Evolutionary conservation across 2,113 vertebrate genomes (phyloP).

Genomic region (Trematomus loennbergii): DNA sequence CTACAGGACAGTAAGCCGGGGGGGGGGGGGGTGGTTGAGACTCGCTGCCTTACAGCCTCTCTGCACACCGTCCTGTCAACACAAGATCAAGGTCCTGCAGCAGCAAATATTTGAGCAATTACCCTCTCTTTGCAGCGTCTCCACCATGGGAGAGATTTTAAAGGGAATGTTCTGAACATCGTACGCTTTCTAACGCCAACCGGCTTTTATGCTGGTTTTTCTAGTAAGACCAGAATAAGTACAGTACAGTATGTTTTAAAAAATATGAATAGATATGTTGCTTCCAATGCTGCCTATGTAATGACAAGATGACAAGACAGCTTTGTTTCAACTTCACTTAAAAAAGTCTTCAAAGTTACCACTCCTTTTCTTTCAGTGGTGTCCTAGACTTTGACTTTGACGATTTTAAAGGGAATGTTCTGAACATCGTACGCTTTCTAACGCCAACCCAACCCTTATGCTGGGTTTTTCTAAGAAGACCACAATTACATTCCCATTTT

Average conservation of each 20-base stretch:
- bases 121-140: slow-evolving; percentile 30
- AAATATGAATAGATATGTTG: no score
- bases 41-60: slow-evolving; percentile 45
- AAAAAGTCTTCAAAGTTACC: no score
- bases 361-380: no score
- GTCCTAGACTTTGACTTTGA: no score
- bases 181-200: no score
- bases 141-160: background rate
- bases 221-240: no score
- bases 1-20: slow-evolving; percentile 51
- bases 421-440: slow-evolving; percentile 16
- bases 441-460: background rate
- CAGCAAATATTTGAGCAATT: slow-evolving; percentile 55
- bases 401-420: background rate
- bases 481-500: slow-evolving; percentile 33
- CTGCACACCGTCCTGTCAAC: slow-evolving; percentile 37
- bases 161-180: slow-evolving; percentile 5
- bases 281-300: no score
- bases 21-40: background rate
- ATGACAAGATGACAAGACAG: no score
- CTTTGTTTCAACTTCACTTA: no score
- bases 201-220: no score
- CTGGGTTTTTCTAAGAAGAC: background rate
- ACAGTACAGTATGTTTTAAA: no score
- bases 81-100: slow-evolving; percentile 42